Evolutionary conservation across 2,113 vertebrate species (phyloP).

Genomic region (Chlamydotis undulata): DNA sequence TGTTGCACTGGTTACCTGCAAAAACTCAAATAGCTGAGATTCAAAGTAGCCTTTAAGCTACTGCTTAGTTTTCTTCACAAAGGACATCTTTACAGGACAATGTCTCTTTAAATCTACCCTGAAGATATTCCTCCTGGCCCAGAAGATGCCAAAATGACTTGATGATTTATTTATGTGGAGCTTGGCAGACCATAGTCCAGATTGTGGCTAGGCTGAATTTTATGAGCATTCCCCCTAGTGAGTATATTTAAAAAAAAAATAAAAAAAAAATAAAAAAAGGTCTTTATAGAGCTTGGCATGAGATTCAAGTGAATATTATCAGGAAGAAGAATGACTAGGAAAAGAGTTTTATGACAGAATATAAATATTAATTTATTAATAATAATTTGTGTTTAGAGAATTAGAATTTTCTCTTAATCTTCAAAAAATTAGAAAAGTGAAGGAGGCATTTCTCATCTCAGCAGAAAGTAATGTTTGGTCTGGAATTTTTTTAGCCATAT

Average conservation of each 20-base stretch:
- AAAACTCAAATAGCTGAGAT: neutral
- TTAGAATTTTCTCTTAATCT: conserved; percentile 51
- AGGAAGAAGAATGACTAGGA: conserved; percentile 25
- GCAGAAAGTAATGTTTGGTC: conserved; percentile 1
- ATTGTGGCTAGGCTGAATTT: conserved; percentile 79
- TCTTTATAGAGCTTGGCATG: conserved; percentile 53
- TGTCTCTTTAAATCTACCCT: conserved; percentile 76
- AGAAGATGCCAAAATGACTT: conserved; percentile 80
- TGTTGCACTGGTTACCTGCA: neutral
- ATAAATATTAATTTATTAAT: conserved; percentile 44
- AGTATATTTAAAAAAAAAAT: conserved; percentile 74
- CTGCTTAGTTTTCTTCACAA: neutral
- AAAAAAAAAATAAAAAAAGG: neutral
- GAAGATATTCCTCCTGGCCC: conserved; percentile 74
- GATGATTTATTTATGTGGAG: conserved; percentile 80
- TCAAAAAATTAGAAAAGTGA: conserved; percentile 4
- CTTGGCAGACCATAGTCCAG: conserved; percentile 80
- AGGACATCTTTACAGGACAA: conserved; percentile 36
- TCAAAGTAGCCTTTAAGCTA: neutral
- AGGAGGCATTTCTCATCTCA: conserved; percentile 8
- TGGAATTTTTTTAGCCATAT: neutral
- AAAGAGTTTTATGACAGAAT: neutral
- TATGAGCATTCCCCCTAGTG: conserved; percentile 75
- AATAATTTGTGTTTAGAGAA: conserved; percentile 21
- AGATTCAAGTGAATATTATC: conserved; percentile 41